Conservation (phyloP, 2,888 invertebrate species). For the Ametastegia equiseti region DNA sequence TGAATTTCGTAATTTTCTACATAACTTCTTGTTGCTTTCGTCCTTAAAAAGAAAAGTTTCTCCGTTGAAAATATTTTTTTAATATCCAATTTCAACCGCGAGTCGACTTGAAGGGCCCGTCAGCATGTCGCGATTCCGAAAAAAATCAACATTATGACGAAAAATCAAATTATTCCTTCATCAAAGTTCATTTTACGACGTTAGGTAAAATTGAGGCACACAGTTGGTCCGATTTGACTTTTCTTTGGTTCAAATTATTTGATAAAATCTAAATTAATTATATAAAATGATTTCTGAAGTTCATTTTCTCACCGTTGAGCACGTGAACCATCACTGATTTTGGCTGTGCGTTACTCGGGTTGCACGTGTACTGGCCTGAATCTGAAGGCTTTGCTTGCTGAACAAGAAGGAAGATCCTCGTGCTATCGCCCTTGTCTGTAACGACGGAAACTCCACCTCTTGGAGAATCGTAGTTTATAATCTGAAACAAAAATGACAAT, state of each 20-base stretch:
- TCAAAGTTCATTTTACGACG: too few relatives aligned
- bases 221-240: too few relatives aligned
- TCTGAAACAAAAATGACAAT: conserved; percentile 79
- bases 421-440: conserved; percentile 93
- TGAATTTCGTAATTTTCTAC: background rate
- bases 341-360: conserved; percentile 94
- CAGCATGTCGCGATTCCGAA: too few relatives aligned
- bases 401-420: conserved; percentile 92
- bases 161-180: too few relatives aligned
- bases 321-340: conserved; percentile 95
- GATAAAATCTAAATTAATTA: too few relatives aligned
- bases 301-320: conserved; percentile 87
- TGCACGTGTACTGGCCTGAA: conserved; percentile 94
- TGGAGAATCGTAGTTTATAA: conserved; percentile 95
- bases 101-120: too few relatives aligned
- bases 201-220: too few relatives aligned
- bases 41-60: background rate
- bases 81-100: too few relatives aligned
- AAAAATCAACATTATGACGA: too few relatives aligned
- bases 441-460: conserved; percentile 94
- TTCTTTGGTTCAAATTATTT: too few relatives aligned
- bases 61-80: too few relatives aligned
- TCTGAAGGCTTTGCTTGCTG: conserved; percentile 92
- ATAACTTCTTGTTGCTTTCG: background rate
- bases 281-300: too few relatives aligned